Conservation (phyloP, 2,888 invertebrate species). For the Thera obeliscata region DNA sequence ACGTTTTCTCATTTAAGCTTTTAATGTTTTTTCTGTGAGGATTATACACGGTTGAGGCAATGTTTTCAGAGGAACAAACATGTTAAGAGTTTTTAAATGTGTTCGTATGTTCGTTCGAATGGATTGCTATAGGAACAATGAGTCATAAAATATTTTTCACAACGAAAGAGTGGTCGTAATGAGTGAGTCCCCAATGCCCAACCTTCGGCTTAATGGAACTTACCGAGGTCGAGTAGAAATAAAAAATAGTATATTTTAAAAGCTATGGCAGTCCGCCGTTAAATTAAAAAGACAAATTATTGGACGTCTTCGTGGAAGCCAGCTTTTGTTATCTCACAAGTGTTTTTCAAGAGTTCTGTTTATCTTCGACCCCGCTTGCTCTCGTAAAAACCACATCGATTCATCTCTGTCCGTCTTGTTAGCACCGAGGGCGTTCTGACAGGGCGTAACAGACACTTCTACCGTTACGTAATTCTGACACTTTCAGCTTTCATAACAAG, state of each 20-base stretch:
- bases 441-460: slow-evolving; percentile 81
- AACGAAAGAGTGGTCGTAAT: slow-evolving; percentile 67
- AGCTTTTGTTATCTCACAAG: slow-evolving; percentile 84
- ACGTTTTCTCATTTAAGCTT: slow-evolving; percentile 61
- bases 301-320: slow-evolving; percentile 83
- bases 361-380: slow-evolving; percentile 68
- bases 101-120: slow-evolving; percentile 53
- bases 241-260: slow-evolving; percentile 75
- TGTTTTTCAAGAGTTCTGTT: slow-evolving; percentile 83
- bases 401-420: slow-evolving; percentile 78
- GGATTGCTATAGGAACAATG: slow-evolving; percentile 75
- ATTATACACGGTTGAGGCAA: slow-evolving; percentile 34
- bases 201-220: slow-evolving; percentile 75
- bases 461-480: slow-evolving; percentile 81
- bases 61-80: slow-evolving; percentile 36
- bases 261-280: slow-evolving; percentile 81
- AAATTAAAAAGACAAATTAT: slow-evolving; percentile 85
- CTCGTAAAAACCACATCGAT: slow-evolving; percentile 59
- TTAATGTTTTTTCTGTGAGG: slow-evolving; percentile 40
- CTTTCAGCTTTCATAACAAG: slow-evolving; percentile 81
- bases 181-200: slow-evolving; percentile 76
- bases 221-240: slow-evolving; percentile 70
- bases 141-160: slow-evolving; percentile 75
- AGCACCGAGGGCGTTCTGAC: slow-evolving; percentile 75
- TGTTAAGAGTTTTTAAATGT: slow-evolving; percentile 44